Base-by-base conservation (phyloP, 2,797 vertebrate species). In the Anisognathus igniventris region DNA sequence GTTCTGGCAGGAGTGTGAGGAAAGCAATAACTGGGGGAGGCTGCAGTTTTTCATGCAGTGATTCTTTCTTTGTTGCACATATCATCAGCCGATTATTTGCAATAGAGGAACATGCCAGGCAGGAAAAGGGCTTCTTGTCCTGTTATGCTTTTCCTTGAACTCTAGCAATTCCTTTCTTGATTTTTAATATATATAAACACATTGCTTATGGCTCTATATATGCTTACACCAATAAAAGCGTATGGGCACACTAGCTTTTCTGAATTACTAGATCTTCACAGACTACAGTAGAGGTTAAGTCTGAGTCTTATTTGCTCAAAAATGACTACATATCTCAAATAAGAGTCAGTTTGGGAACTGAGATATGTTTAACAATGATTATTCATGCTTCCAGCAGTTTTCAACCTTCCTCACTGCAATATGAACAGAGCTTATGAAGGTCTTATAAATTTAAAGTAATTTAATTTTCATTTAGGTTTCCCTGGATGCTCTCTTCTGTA, bases 11-110 rank as follows among this genome's bases (percentile, higher is more conserved):
- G 62, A 93, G 88, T 3, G 1, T 15, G 47, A 92, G 84, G 78
- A 94, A 71, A 92, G 82, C 92, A 95, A 33, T 92, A 91, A 91
- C 70, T 66, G 82, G 9, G 47, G 37, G 66, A 96, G 68, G 72
- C 73, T 90, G 91, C 85, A 93, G 89, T 94, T 96, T 88, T 91
- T 92, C 82, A 94, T 42, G 82, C 76, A 90, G 87, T 33, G 75
- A 92, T 94, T 83, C 76, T 87, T 92, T 72, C 72, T 90, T 92
- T 86, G 28, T 77, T 88, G 87, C 82, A 81, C 73, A 28, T 71
- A 83, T 65, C 78, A 77, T 91, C 75, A 85, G 42, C 68, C 1
- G 51, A 78, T 86, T 85, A 88, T 79, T 82, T 96, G 61, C 75
- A 81, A 39, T 10, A 48, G 65, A 91, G 51, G 23, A 70, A 70